Base-by-base conservation (phyloP, 30 jellyfish, hydroid and myxozoan genomes). In the Chironex yamaguchii region DNA sequence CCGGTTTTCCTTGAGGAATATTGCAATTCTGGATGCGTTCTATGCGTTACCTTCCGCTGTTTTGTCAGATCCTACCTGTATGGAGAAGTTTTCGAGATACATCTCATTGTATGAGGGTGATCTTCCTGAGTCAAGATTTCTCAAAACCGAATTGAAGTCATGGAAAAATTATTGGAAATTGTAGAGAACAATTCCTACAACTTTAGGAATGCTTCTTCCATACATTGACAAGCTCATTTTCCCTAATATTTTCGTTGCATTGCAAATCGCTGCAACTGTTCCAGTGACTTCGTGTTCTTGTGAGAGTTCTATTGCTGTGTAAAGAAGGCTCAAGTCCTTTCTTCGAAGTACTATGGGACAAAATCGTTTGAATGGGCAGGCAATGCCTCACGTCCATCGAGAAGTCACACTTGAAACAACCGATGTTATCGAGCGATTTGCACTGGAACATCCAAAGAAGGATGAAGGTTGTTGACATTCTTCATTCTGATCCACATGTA, bases 201-300 rank as follows among this genome's bases (percentile, higher is more conserved):
- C 90, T 6, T 0, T 79, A 3, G 64, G 26, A 49, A 20, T 1
- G 24, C 94, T 84, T 71, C 33, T 84, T 9, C 94, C 89, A 30
- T 6, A n/a, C 12, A 70, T 84, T 42, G 89, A 84, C 36, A 69
- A 52, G 36, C 4, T 84, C 9, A 29, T 71, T n/a, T 84, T 84
- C 48, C 94, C 89, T 3, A 82, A 82, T 33, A 49, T 82, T 21
- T 68, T 4, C 65, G 28, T 27, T 30, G 92, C 92, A 20, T 48
- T 82, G 52, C 70, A 48, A 33, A 82, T 68, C 13, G 42, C 71
- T 2, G 92, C 92, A 20, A 82, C 92, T 24, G 20, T 82, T 21
- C 92, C 92, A 2, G 92, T 82, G 49, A 66, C 92, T 9, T 53
- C 88, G 4, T 82, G 92, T 30, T 53, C 92, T 2, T 82, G 92